Base-by-base conservation (phyloP, 2,113 vertebrate genomes). In the Sakesphorus luctuosus region DNA sequence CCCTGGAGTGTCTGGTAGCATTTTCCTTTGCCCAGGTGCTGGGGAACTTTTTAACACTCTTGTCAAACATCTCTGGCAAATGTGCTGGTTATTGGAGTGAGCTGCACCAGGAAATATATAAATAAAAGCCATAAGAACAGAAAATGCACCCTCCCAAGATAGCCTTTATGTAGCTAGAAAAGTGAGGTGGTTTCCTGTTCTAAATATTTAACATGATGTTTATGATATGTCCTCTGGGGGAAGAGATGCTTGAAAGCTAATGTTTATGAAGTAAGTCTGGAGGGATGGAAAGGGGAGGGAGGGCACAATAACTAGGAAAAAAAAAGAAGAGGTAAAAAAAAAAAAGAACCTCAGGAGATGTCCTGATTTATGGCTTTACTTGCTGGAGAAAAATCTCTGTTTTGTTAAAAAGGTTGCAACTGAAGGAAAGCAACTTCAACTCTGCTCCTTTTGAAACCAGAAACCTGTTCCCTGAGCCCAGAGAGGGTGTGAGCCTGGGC, bases 181-280 rank as follows among this genome's bases (percentile, higher is more conserved):
- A 93, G 69, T 66, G 87, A 96, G 94, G 96, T 94, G 95, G 97
- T 97, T 97, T 98, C 96, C 95, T 96, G 93, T 78, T 97, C 93
- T 97, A 97, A 96, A 97, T 97, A 97, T 97, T 97, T 98, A 97
- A 97, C 79, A 53, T 73, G 81, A 83, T 94, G 94, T 84, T 94
- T 97, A 94, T 72, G 63, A 93, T 91, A 90, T 68, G 96, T 95
- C 95, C 97, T 96, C 94, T 79, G 56, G 93, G 95, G 96, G 44
- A 89, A 95, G 43, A 71, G 79, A 95, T 94, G 94, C 96, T 94
- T 89, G 77, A 92, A 95, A 96, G 97, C 96, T 93, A 97, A 95
- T 97, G 97, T 97, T 97, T 95, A 97, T 94, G 96, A 92, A 96
- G 91, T 93, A 96, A 96, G 93, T 96, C 96, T 96, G 97, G 85